Percentiles rank a stretch among this genome's conserved stretches.
phyloP scores from a whole-genome alignment of 2,888 invertebrate genomes.

The Melanotus villosus region DNA sequence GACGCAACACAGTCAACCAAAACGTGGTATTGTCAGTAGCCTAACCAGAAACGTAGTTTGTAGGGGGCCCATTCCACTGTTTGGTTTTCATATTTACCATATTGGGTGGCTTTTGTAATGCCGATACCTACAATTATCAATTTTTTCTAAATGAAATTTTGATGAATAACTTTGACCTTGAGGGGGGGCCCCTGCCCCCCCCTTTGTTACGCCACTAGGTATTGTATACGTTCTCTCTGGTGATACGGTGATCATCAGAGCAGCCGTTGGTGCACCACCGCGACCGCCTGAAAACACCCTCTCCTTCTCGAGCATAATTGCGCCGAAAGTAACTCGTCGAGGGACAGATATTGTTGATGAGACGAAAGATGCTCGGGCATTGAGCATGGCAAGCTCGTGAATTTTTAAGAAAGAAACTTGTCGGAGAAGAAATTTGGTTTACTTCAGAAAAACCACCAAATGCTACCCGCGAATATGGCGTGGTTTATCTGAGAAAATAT shows the following conservation, averaged over 20 bases:
- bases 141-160: no score
- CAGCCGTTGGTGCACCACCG: slow-evolving; percentile 91
- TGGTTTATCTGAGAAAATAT: slow-evolving; percentile 86
- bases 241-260: slow-evolving; percentile 94
- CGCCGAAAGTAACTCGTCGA: slow-evolving; percentile 90
- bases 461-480: slow-evolving; percentile 90
- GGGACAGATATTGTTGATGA: slow-evolving; percentile 77
- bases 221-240: slow-evolving; percentile 98
- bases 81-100: no score
- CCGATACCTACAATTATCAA: no score
- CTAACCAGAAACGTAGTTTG: no score
- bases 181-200: no score
- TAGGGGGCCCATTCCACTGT: no score
- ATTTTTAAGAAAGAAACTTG: slow-evolving; percentile 90
- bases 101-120: no score
- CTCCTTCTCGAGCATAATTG: slow-evolving; percentile 90
- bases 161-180: no score
- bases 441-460: slow-evolving; percentile 88
- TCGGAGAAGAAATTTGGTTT: slow-evolving; percentile 92
- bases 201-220: no score
- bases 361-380: slow-evolving; percentile 90
- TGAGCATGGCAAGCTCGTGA: slow-evolving; percentile 99
- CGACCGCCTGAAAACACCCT: slow-evolving; percentile 92
- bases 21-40: slow-evolving; percentile 73
- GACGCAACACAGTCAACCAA: slow-evolving; percentile 68